Conservation (phyloP, 2,113 vertebrate species). For the Mus spicilegus region DNA sequence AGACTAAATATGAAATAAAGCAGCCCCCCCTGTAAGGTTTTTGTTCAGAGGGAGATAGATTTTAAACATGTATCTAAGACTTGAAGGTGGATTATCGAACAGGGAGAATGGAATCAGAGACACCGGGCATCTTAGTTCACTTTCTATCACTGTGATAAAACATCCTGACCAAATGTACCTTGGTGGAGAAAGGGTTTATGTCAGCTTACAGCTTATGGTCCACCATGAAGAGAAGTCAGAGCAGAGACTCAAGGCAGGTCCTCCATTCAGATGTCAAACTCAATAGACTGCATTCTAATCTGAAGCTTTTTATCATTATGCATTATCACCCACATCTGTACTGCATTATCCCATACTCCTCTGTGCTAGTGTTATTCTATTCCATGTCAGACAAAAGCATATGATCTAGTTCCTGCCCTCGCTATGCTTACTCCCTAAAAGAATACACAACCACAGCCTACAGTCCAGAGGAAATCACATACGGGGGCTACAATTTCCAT, state of each 20-base stretch:
- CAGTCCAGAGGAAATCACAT: background rate
- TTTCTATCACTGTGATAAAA: background rate
- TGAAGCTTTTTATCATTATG: background rate
- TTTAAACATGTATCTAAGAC: background rate
- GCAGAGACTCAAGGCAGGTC: background rate
- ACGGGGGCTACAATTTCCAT: rapidly evolving
- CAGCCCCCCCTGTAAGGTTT: background rate
- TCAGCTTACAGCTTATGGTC: background rate
- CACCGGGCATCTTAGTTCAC: background rate
- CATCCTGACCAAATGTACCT: background rate
- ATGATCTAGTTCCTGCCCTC: too few relatives aligned
- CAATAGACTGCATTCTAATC: background rate
- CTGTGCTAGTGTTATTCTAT: rapidly evolving
- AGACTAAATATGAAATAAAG: background rate
- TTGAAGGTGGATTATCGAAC: background rate
- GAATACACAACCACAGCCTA: background rate
- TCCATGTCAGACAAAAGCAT: background rate
- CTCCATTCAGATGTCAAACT: background rate
- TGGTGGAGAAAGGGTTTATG: background rate
- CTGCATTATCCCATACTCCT: rapidly evolving
- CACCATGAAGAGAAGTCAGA: background rate
- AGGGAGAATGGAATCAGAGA: background rate
- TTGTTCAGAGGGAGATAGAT: background rate
- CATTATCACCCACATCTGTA: background rate
- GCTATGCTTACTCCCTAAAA: background rate